Evolutionary conservation across 2,113 vertebrate genomes (phyloP).

Genomic region (Bothrops jararaca): DNA sequence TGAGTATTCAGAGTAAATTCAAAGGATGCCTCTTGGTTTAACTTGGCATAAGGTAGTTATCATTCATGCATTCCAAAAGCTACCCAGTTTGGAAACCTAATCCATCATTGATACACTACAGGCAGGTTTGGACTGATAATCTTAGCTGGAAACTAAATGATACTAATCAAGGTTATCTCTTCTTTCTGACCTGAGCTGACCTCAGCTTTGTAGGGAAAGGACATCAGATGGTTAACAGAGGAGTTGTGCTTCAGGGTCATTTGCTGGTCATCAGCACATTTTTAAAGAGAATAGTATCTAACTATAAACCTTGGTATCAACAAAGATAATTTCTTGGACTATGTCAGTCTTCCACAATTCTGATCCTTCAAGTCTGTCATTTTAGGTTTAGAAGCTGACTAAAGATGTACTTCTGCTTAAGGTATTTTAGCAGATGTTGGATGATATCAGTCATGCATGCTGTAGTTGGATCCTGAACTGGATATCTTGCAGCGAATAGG

Average conservation of each 20-base stretch:
- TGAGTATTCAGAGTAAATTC: neutral
- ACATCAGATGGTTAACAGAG: neutral
- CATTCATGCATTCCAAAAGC: neutral
- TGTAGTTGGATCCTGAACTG: neutral
- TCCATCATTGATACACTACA: constrained; percentile 4
- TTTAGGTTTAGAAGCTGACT: neutral
- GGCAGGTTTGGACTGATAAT: neutral
- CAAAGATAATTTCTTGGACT: neutral
- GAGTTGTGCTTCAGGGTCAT: neutral
- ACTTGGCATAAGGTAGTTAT: neutral
- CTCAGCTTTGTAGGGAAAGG: neutral
- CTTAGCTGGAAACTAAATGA: neutral
- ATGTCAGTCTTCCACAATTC: neutral
- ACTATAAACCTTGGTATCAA: neutral
- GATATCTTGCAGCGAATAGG: no score
- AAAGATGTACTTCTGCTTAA: neutral
- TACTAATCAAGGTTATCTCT: constrained; percentile 8
- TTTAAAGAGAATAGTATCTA: neutral
- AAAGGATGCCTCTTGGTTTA: neutral
- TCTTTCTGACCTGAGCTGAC: constrained; percentile 8
- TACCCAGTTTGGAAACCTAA: neutral
- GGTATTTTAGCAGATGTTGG: neutral
- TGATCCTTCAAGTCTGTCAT: neutral
- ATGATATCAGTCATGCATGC: neutral
- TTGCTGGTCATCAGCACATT: neutral